A percentile compares a stretch with the other conserved stretches of the same genome.
These are phyloP conservation scores for Stomorhina lunata DNA, from an alignment of 2,888 invertebrate species.

Conservation along the genomic window DNA sequence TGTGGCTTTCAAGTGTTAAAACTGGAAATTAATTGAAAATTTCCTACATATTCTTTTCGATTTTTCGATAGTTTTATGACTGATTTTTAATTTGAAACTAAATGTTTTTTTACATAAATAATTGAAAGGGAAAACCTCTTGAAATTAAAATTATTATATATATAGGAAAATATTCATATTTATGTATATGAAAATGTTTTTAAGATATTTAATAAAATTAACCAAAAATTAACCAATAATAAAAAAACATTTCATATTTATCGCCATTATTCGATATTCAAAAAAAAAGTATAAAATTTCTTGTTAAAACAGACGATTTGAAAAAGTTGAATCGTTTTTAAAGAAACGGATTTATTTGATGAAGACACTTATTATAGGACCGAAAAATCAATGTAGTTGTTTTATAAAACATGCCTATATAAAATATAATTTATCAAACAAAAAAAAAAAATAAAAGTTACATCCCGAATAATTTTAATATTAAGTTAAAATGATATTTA, in stretches of 20 bases:
- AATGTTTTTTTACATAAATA: slow-evolving; percentile 36
- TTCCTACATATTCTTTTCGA: slow-evolving; percentile 31
- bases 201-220: slow-evolving; percentile 11
- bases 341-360: not conserved
- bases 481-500: too few species aligned
- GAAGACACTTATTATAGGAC: too few species aligned
- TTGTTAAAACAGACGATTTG: not conserved
- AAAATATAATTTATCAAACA: too few species aligned
- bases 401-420: too few species aligned
- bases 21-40: slow-evolving; percentile 32
- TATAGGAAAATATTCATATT: not conserved
- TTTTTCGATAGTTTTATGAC: slow-evolving; percentile 9
- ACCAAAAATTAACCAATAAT: not conserved
- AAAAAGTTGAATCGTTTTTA: not conserved
- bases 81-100: slow-evolving; percentile 20
- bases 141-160: too few species aligned
- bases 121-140: slow-evolving; percentile 45
- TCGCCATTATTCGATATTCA: slow-evolving; percentile 5
- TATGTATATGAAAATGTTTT: not conserved
- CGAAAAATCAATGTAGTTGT: too few species aligned
- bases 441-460: too few species aligned
- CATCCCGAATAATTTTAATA: too few species aligned
- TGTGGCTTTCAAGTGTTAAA: slow-evolving; percentile 45
- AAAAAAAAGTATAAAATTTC: not conserved
- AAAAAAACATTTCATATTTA: not conserved